A percentile compares a stretch with the other conserved stretches of the same genome.
Conservation (phyloP, 2,113 vertebrate species). For the Thymallus thymallus region DNA sequence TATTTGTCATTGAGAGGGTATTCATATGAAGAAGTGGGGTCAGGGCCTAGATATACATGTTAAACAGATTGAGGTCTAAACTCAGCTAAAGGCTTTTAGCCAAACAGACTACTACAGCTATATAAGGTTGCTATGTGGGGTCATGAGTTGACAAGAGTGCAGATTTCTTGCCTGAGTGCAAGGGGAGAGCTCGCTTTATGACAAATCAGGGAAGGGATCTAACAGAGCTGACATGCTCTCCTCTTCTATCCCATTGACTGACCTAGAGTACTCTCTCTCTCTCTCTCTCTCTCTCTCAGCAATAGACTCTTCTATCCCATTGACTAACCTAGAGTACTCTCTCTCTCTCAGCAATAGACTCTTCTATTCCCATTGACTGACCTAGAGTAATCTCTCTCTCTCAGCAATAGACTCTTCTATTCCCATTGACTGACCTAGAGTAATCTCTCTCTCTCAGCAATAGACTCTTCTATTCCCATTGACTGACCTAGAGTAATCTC, state of each 20-base stretch:
- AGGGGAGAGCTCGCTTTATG: conserved; percentile 13
- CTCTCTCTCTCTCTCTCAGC: too few relatives aligned
- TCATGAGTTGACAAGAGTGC: neutral
- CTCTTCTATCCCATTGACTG: neutral
- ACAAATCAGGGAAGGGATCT: conserved; percentile 9
- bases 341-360: too few relatives aligned
- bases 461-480: too few relatives aligned
- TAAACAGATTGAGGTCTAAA: conserved; percentile 20
- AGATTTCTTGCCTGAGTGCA: conserved; percentile 15
- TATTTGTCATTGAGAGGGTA: neutral
- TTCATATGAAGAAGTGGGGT: neutral
- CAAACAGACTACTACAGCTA: conserved; percentile 18
- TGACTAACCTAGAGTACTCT: too few relatives aligned
- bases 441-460: too few relatives aligned
- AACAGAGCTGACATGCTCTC: neutral
- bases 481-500: too few relatives aligned
- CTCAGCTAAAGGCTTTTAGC: conserved; percentile 23
- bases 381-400: too few relatives aligned
- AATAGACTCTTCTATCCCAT: too few relatives aligned
- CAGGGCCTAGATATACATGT: conserved; percentile 3
- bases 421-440: too few relatives aligned
- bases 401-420: too few relatives aligned
- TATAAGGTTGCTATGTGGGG: conserved; percentile 19
- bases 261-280: neutral
- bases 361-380: too few relatives aligned